phyloP scores from a whole-genome alignment of 2,888 invertebrate genomes.

The Drosophila gaucha region DNA sequence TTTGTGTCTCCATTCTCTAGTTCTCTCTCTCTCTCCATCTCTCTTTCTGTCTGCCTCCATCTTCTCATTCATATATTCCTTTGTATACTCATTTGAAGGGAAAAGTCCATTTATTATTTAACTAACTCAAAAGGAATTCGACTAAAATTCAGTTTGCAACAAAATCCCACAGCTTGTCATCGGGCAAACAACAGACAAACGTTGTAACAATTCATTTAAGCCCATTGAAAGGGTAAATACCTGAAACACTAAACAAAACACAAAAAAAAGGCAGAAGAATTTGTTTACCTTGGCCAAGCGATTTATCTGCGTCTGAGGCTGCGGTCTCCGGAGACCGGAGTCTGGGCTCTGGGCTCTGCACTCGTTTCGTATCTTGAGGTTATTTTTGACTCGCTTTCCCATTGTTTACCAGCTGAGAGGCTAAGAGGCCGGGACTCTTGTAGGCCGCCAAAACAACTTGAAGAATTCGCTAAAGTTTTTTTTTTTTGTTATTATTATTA shows the following conservation, averaged over 20 bases:
- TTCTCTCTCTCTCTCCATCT: too few relatives aligned
- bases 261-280: constrained; percentile 8
- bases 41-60: too few relatives aligned
- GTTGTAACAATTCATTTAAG: constrained; percentile 20
- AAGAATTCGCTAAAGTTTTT: constrained; percentile 47
- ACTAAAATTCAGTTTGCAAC: background rate
- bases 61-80: too few relatives aligned
- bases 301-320: constrained; percentile 49
- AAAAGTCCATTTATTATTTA: too few relatives aligned
- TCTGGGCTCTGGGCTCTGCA: constrained; percentile 13
- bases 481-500: constrained; percentile 19
- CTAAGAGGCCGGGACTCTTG: constrained; percentile 20
- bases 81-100: too few relatives aligned
- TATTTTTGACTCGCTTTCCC: constrained; percentile 54
- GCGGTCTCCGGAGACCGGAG: constrained; percentile 1
- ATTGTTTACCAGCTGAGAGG: constrained; percentile 43
- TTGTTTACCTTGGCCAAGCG: constrained; percentile 60
- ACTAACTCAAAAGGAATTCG: background rate
- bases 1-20: too few relatives aligned
- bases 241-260: background rate
- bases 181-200: constrained; percentile 23
- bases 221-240: constrained; percentile 35
- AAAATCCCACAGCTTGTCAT: background rate
- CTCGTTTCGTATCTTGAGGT: constrained; percentile 48
- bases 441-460: constrained; percentile 54